Evolutionary conservation across 2,797 vertebrate genomes (phyloP), one percentile per base, ranked within the genome.

Genomic region (Potorous gilbertii): DNA sequence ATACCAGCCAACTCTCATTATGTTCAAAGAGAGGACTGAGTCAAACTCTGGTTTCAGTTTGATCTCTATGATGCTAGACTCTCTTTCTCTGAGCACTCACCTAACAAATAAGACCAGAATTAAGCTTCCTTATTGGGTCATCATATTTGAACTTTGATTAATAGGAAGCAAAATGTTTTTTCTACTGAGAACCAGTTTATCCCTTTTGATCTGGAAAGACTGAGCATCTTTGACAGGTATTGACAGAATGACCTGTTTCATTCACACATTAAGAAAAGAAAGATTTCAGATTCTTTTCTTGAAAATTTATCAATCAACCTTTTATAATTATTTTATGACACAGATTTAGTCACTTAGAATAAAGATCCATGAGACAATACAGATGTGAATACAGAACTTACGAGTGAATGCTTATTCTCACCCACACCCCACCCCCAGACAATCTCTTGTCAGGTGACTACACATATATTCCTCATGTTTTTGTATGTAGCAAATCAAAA

Each of bases 281-380:
- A 55, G 50, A 21, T 54, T 66, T 59, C 55, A 81, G 90, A 40
- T 92, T 27, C 16, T 95, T 92, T 96, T 81, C 87, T 57, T 96
- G 54, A 94, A 97, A 97, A 90, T 94, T 93, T 56, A 92, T 94
- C 55, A 87, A 40, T 54, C 94, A 91, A 5, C 55, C 46, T 92
- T 94, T 96, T 50, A 59, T 93, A 95, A 90, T 94, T 94, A 93
- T 96, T 97, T 96, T 95, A 91, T 90, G 91, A 94, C 90, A 96
- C 91, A 92, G 56, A 93, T 94, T 94, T 93, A 96, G 87, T 95
- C 93, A 97, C 92, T 95, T 95, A 46, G 56, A 95, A 46, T 93
- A 93, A 93, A 55, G 57, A 92, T 94, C 9, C 55, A 56, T 90
- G 55, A 92, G 74, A 93, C 54, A 87, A 54, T 95, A 57, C 81